Evolutionary conservation across 1,140 invertebrate species (phyloP), one percentile per base, ranked within the genome.

Genomic region (Contarinia nasturtii): DNA sequence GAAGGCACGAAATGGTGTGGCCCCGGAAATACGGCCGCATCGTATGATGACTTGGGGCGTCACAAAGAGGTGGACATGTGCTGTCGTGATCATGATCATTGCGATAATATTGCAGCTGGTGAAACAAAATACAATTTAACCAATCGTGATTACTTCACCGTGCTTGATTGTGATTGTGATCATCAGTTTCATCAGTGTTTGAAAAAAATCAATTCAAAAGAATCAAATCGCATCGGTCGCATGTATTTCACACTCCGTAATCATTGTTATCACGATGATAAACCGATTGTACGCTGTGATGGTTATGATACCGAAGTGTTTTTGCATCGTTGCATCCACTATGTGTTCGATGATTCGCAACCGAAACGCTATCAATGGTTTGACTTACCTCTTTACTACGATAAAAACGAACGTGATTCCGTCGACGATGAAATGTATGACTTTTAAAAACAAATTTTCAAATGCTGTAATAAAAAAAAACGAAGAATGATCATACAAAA

Each of bases 81-180:
- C 56, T 90, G 85, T 60, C 65, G 85, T 1, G 69, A 68, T 0
- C 86, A 88, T 53, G 85, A 88, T 60, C 66, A 75, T 49, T 88
- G 85, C 55, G 79, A 80, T 44, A 60, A 71, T 33, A 76, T 85
- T 15, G 60, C 64, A 33, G 67, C 74, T 2, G 67, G 68, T 44
- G 61, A 71, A 48, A 68, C 67, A 0, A 72, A 72, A 41, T 57
- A 80, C 53, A 74, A 73, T 43, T 59, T 82, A 7, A 75, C 69
- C 11, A 84, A 84, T 60, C 55, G 66, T 0, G 67, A 69, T 5
- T 71, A 68, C 52, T 76, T 75, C 53, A 73, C 73, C 12, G 72
- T 72, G 50, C 61, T 82, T 15, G 69, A 71, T 52, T 84, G 81
- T 52, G 59, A 67, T 7, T 84, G 81, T 57, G 81, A 84, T 56